A percentile compares a stretch with the other conserved stretches of the same genome.
Evolutionary conservation across 2,888 invertebrate genomes (phyloP).

Genomic region (Eueremaeus valkanovi): DNA sequence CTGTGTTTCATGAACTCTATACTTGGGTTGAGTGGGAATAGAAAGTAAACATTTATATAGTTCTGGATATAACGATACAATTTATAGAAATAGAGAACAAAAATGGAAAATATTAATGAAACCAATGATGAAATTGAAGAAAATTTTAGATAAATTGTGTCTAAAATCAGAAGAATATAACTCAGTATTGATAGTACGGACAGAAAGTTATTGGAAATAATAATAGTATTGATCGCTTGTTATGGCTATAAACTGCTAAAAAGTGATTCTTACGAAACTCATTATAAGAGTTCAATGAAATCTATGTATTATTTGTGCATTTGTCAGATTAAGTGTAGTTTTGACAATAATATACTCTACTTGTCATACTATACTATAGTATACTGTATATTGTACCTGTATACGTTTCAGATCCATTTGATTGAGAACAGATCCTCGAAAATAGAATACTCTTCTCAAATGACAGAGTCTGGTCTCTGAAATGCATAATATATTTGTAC

Average conservation of each 20-base stretch:
- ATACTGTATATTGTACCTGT: too few species aligned
- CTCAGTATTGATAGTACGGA: too few species aligned
- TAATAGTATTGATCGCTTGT: not conserved
- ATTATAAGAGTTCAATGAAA: not conserved
- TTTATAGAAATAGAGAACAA: too few species aligned
- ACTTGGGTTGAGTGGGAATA: too few species aligned
- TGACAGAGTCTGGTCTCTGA: slow-evolving; percentile 80
- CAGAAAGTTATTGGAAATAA: too few species aligned
- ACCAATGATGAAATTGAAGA: not conserved
- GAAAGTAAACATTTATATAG: not conserved
- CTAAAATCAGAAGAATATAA: not conserved
- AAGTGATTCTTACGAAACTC: not conserved
- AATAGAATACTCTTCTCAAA: slow-evolving; percentile 99
- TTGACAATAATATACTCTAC: too few species aligned
- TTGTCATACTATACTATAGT: too few species aligned
- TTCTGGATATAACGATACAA: too few species aligned
- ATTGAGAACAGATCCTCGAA: slow-evolving; percentile 99
- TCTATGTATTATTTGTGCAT: not conserved
- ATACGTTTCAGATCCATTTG: slow-evolving; percentile 99
- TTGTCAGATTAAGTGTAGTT: slow-evolving; percentile 1
- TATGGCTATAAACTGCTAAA: not conserved
- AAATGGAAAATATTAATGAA: too few species aligned
- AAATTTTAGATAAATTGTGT: not conserved
- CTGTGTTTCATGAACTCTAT: too few species aligned
- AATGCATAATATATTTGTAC: not conserved